Evolutionary conservation across 2,888 invertebrate genomes (phyloP).

Genomic region (Catocala nupta): DNA sequence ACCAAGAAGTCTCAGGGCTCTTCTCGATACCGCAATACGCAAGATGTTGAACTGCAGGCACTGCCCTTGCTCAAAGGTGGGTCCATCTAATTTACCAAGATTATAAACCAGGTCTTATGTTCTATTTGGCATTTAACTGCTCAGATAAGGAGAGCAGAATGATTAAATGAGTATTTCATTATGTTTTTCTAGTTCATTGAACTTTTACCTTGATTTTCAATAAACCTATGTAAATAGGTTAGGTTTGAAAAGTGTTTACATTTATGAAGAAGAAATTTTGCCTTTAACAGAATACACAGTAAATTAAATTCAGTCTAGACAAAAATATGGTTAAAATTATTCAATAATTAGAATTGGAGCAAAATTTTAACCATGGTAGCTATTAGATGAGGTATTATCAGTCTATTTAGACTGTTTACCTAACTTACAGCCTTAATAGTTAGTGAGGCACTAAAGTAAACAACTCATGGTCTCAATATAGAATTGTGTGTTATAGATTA

Average conservation of each 20-base stretch:
- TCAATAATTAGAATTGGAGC: too few relatives aligned
- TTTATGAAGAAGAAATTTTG: constrained; percentile 11
- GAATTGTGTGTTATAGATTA: constrained; percentile 5
- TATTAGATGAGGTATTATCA: not conserved
- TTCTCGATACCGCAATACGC: constrained; percentile 98
- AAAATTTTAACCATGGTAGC: not conserved
- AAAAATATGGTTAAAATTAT: too few relatives aligned
- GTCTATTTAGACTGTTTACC: constrained; percentile 5
- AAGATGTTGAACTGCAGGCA: constrained; percentile 98
- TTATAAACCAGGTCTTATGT: constrained; percentile 18
- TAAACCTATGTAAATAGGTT: constrained; percentile 49
- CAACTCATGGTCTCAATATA: constrained; percentile 9
- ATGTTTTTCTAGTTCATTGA: constrained; percentile 55
- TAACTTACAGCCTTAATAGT: constrained; percentile 9
- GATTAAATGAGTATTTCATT: constrained; percentile 7
- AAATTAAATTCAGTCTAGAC: not conserved
- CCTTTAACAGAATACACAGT: not conserved
- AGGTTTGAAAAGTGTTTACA: constrained; percentile 45
- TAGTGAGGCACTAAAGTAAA: constrained; percentile 21
- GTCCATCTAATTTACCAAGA: constrained; percentile 54
- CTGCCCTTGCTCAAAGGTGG: constrained; percentile 99
- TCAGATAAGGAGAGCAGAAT: constrained; percentile 12
- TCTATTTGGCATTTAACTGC: constrained; percentile 14
- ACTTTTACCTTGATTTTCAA: constrained; percentile 52
- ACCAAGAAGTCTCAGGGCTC: constrained; percentile 99